Evolutionary conservation across 2,113 vertebrate genomes (phyloP), one percentile per base, ranked within the genome.

Genomic region (Bolborhynchus lineola): DNA sequence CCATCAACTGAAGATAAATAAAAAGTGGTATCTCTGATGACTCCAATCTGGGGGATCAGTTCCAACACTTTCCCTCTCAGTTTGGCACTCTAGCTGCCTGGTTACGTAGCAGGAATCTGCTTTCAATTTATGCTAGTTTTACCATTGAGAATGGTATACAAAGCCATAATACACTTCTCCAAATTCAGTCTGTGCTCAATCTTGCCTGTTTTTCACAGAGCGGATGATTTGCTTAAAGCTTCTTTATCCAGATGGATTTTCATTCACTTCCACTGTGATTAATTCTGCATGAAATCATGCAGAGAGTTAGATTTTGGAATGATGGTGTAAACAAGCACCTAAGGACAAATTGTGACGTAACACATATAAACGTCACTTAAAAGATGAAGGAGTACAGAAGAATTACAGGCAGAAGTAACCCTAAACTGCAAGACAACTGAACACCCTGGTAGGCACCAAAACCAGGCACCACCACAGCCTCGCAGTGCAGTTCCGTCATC

Each of bases 61-160:
- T 72, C 29, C 47, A 80, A 57, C 39, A 67, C 82, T 92, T 93
- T 57, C 65, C 39, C 67, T 90, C 57, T 86, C 80, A 63, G 70
- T 83, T 76, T 92, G 91, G 91, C 65, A 72, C 55, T 50, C 50
- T 24, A 82, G 74, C 50, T 60, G 39, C 33, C 57, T 49, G 39
- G 59, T 94, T 92, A 94, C 1, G 1, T 82, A 95, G 93, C 49
- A 57, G 75, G 90, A 90, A 93, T 88, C 92, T 94, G 95, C 63
- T 94, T 95, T 90, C 90, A 95, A 93, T 95, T 97, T 96, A 93
- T 82, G 67, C 85, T 70, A 72, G 23, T 49, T 69, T 80, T 79
- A 92, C 63, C 79, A 88, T 35, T 7, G 11, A 90, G 79, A 93
- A 94, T 9, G 35, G 53, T 80, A 93, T 44, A 94, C 53, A 92